Conservation (phyloP, 2,797 vertebrate genomes). For the Eulemur rubriventer region DNA sequence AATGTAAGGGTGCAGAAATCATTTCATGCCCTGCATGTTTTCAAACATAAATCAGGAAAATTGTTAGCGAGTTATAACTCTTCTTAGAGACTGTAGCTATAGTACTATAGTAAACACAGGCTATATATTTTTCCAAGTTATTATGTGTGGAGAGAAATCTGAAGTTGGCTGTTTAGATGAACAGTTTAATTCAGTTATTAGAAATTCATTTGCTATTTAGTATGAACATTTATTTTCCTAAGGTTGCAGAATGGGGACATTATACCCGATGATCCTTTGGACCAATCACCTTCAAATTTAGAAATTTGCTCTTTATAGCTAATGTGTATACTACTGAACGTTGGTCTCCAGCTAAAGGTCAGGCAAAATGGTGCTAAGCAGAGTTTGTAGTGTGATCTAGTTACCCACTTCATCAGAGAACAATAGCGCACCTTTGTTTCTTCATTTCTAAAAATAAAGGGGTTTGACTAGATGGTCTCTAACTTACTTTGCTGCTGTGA, state of each 20-base stretch:
- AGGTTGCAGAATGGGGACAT: slow-evolving; percentile 39
- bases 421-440: not conserved
- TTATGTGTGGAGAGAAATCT: slow-evolving; percentile 84
- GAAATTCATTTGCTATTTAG: slow-evolving; percentile 84
- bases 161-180: slow-evolving; percentile 81
- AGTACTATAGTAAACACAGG: slow-evolving; percentile 84
- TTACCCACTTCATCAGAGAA: not conserved
- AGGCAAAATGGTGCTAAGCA: not conserved
- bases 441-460: not conserved
- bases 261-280: not conserved
- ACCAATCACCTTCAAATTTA: not conserved
- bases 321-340: not conserved
- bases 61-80: slow-evolving; percentile 88
- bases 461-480: not conserved
- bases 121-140: slow-evolving; percentile 86
- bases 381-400: not conserved
- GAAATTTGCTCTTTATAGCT: slow-evolving; percentile 22
- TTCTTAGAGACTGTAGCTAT: slow-evolving; percentile 87
- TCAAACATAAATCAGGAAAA: slow-evolving; percentile 90
- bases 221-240: slow-evolving; percentile 66
- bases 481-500: not conserved
- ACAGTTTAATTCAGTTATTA: slow-evolving; percentile 83
- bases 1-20: slow-evolving; percentile 88
- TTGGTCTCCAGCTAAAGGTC: not conserved
- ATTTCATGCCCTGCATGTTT: slow-evolving; percentile 91